phyloP scores from a whole-genome alignment of 2,113 vertebrate genomes.

The Muntiacus reevesi region DNA sequence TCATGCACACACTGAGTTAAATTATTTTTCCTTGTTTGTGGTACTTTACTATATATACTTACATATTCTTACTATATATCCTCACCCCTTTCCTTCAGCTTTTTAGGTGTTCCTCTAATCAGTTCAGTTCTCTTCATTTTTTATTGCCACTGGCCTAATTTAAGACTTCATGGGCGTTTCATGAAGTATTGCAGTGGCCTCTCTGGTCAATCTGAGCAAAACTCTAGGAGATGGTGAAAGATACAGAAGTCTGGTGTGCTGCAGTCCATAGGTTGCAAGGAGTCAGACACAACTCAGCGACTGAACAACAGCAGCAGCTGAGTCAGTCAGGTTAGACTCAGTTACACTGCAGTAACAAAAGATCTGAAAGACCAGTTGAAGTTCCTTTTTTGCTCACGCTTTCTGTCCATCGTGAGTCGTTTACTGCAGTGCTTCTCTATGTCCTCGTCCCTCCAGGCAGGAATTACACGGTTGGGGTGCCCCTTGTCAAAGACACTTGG shows the following conservation, averaged over 20 bases:
- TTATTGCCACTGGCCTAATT: background rate
- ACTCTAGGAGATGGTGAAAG: background rate
- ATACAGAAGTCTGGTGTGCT: background rate
- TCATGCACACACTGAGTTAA: background rate
- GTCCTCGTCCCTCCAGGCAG: background rate
- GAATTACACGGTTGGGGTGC: background rate
- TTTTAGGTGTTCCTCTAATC: background rate
- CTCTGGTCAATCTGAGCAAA: background rate
- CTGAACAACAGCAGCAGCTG: background rate
- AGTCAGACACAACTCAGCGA: background rate
- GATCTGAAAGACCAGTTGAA: background rate
- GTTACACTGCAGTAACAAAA: background rate
- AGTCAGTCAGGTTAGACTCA: background rate
- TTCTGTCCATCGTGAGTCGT: background rate
- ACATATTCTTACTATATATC: background rate
- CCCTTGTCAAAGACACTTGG: background rate
- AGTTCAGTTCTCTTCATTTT: background rate
- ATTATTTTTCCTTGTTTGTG: background rate
- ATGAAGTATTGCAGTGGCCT: background rate
- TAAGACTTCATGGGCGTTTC: background rate
- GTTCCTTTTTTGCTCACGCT: background rate
- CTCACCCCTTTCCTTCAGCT: background rate
- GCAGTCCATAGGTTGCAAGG: background rate
- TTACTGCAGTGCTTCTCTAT: background rate
- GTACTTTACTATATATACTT: background rate